A percentile compares a stretch with the other conserved stretches of the same genome.
Conservation (phyloP, 1,140 invertebrate species). For the Nebria ingens region DNA sequence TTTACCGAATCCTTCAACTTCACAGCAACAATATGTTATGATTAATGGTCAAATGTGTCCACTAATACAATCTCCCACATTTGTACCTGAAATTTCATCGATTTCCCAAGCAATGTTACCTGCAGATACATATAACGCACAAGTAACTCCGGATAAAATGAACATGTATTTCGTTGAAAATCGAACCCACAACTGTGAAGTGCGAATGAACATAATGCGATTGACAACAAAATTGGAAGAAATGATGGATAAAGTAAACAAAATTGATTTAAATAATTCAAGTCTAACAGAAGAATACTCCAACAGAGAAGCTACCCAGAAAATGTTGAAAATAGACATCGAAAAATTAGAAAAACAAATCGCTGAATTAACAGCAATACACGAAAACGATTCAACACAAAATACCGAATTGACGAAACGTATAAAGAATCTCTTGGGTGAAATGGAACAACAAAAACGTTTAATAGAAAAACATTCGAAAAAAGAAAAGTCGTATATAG, state of each 20-base stretch:
- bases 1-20: neutral
- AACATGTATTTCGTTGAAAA: conserved; percentile 21
- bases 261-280: conserved; percentile 4
- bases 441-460: neutral
- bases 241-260: conserved; percentile 14
- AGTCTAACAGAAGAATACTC: too few relatives aligned
- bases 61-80: neutral
- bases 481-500: neutral
- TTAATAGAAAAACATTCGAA: neutral
- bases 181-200: conserved; percentile 24
- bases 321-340: neutral
- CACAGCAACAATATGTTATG: neutral
- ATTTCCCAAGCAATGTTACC: neutral
- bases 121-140: neutral
- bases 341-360: neutral
- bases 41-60: neutral
- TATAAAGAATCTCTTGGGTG: neutral
- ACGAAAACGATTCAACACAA: neutral
- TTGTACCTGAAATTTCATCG: conserved; percentile 2
- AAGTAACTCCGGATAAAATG: conserved; percentile 14
- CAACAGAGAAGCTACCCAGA: too few relatives aligned
- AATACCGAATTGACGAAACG: neutral
- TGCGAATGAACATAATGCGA: conserved; percentile 23
- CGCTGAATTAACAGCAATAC: neutral
- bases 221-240: conserved; percentile 24